Percentiles rank a stretch among this genome's conserved stretches.
Conservation (phyloP, 2,888 invertebrate genomes). For the Dryocosmus kuriphilus region DNA sequence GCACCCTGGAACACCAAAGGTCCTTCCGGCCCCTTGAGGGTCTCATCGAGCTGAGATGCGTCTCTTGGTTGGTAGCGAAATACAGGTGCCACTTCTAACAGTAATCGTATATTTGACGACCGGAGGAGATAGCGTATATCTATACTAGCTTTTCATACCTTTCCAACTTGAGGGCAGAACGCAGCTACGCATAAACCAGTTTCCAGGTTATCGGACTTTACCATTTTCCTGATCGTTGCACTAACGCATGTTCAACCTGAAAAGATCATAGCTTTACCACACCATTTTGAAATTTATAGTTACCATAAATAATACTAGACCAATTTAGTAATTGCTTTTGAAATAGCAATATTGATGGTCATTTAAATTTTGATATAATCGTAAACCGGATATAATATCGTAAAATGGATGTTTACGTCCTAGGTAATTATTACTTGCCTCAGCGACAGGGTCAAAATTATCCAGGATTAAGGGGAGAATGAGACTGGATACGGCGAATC, state of each 20-base stretch:
- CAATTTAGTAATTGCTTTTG: conserved; percentile 12
- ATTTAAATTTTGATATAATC: conserved; percentile 3
- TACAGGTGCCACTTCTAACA: conserved; percentile 42
- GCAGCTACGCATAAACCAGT: conserved; percentile 75
- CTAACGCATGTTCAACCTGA: conserved; percentile 65
- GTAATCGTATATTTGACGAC: conserved; percentile 41
- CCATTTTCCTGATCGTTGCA: conserved; percentile 72
- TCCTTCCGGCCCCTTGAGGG: conserved; percentile 38
- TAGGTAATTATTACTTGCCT: not conserved
- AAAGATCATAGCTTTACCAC: conserved; percentile 3
- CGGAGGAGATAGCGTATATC: not conserved
- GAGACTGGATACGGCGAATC: too few species aligned
- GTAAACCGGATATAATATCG: not conserved
- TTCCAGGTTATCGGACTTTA: conserved; percentile 73
- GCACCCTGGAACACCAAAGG: conserved; percentile 40
- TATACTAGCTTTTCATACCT: conserved; percentile 13
- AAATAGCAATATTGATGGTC: conserved; percentile 4
- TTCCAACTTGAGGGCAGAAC: conserved; percentile 42
- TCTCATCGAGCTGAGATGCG: conserved; percentile 19
- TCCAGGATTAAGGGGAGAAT: too few species aligned
- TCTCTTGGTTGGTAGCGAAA: conserved; percentile 38
- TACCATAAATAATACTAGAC: not conserved
- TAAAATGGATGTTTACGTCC: not conserved
- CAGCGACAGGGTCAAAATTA: too few species aligned
- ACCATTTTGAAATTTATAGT: conserved; percentile 1